A percentile compares a stretch with the other conserved stretches of the same genome.
Evolutionary conservation across 2,888 invertebrate genomes (phyloP).

Genomic region (Amblyteles armatorius): DNA sequence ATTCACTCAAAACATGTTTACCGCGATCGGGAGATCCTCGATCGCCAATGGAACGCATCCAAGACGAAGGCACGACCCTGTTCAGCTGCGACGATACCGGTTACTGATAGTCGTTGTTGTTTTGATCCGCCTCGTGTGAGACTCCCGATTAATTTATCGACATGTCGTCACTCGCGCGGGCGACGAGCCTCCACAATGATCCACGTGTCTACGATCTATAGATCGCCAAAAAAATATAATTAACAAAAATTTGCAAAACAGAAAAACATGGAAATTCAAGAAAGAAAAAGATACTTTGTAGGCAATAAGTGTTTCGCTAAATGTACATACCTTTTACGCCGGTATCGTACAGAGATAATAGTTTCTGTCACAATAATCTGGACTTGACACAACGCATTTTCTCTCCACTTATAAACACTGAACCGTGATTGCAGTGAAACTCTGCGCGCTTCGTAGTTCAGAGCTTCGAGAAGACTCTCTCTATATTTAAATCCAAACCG

Average conservation of each 20-base stretch:
- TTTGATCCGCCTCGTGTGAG: no score
- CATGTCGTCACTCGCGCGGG: no score
- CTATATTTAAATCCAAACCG: conserved; percentile 29
- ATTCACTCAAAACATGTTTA: conserved; percentile 78
- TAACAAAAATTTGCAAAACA: no score
- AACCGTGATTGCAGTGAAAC: conserved; percentile 39
- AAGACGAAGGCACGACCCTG: conserved; percentile 75
- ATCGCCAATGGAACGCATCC: conserved; percentile 73
- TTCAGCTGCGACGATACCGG: conserved; percentile 64
- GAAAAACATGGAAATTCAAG: no score
- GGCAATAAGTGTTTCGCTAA: no score
- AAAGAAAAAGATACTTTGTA: no score
- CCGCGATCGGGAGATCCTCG: conserved; percentile 42
- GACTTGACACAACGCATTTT: conserved; percentile 37
- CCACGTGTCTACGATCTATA: no score
- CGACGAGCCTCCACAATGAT: no score
- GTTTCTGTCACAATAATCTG: background rate
- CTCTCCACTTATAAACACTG: conserved; percentile 27
- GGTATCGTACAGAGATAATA: background rate
- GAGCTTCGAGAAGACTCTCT: conserved; percentile 22
- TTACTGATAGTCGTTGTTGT: conserved; percentile 64
- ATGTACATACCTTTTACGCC: background rate
- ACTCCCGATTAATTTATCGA: no score
- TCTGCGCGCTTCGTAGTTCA: conserved; percentile 30
- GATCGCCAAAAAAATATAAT: no score